Evolutionary conservation across 2,797 vertebrate genomes (phyloP).

Genomic region (Gymnopithys bicolor): DNA sequence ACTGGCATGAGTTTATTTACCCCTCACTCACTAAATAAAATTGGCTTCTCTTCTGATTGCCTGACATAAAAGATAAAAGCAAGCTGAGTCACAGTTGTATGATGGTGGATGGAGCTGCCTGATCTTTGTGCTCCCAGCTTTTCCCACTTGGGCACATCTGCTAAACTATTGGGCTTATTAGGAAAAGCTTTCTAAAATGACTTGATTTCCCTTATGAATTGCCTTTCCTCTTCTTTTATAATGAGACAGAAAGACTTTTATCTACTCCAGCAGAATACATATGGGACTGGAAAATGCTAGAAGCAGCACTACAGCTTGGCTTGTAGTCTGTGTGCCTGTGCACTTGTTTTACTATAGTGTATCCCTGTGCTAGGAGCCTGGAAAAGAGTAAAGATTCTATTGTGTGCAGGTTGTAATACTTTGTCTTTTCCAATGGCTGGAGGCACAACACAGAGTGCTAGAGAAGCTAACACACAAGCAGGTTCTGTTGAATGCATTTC

Average conservation of each 20-base stretch:
- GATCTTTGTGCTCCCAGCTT: slow-evolving; percentile 26
- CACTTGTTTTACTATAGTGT: background rate
- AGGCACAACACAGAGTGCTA: background rate
- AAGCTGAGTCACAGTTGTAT: background rate
- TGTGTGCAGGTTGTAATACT: background rate
- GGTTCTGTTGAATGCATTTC: background rate
- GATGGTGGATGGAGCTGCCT: slow-evolving; percentile 38
- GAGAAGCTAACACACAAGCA: background rate
- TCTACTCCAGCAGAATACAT: background rate
- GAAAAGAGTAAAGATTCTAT: background rate
- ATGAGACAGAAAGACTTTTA: slow-evolving; percentile 16
- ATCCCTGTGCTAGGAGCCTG: background rate
- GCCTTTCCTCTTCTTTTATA: slow-evolving; percentile 12
- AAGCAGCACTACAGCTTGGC: background rate
- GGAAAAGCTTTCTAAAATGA: slow-evolving; percentile 40
- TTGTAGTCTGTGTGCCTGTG: background rate
- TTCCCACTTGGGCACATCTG: slow-evolving; percentile 26
- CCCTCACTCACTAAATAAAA: slow-evolving; percentile 58
- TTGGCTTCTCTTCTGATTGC: slow-evolving; percentile 65
- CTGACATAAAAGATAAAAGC: slow-evolving; percentile 69
- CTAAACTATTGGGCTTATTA: slow-evolving; percentile 46
- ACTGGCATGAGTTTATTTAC: slow-evolving; percentile 63
- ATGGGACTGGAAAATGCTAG: background rate
- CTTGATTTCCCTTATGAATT: slow-evolving; percentile 34
- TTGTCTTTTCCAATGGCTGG: slow-evolving; percentile 13